These are phyloP conservation scores for Brachionichthys hirsutus DNA, from an alignment of 2,113 vertebrate genomes.

Conservation along the genomic window DNA sequence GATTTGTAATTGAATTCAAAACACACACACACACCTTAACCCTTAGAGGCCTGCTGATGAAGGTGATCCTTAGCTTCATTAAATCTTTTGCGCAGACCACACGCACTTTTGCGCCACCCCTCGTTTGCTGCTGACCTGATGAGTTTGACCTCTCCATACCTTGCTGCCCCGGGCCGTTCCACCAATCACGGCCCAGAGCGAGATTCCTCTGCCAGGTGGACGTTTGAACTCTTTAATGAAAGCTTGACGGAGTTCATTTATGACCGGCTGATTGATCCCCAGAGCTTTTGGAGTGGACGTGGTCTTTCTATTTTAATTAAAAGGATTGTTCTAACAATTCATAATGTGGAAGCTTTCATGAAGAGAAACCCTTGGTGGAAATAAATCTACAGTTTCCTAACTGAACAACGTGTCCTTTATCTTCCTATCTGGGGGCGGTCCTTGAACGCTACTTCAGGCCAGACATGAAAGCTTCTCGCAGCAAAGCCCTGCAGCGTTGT, in stretches of 20 bases:
- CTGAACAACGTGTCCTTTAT: too few species aligned
- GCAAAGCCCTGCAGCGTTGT: slow-evolving; percentile 3
- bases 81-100: too few species aligned
- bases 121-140: slow-evolving; percentile 65
- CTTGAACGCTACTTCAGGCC: slow-evolving; percentile 1
- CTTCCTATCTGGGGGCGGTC: background rate
- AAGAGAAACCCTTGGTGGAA: too few species aligned
- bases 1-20: too few species aligned
- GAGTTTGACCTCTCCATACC: slow-evolving; percentile 55
- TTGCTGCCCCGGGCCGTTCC: slow-evolving; percentile 60
- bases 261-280: slow-evolving; percentile 59
- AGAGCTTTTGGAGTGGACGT: slow-evolving; percentile 29
- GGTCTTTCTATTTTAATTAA: slow-evolving; percentile 49
- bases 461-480: slow-evolving; percentile 1
- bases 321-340: too few species aligned
- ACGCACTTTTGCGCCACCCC: slow-evolving; percentile 36
- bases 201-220: slow-evolving; percentile 59
- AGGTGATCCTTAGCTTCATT: too few species aligned
- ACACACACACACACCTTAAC: slow-evolving; percentile 15
- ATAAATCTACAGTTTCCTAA: too few species aligned
- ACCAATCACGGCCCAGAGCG: slow-evolving; percentile 60
- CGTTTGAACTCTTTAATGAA: slow-evolving; percentile 65
- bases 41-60: too few species aligned
- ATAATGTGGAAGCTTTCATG: too few species aligned
- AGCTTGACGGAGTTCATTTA: slow-evolving; percentile 64